phyloP scores from a whole-genome alignment of 1,140 invertebrate species.

The Drosophila littoralis region DNA sequence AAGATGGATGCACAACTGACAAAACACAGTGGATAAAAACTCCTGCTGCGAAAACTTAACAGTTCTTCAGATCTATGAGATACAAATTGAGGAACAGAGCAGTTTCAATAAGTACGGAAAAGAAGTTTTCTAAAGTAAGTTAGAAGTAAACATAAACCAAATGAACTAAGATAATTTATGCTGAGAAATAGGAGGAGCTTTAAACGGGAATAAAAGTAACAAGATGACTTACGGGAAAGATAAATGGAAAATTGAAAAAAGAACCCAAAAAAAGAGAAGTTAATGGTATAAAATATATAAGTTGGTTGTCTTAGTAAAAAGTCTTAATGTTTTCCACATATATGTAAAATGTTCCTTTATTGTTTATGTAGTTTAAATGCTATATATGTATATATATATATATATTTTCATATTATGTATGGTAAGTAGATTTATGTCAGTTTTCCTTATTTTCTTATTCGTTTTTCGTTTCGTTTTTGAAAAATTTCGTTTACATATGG shows the following conservation, averaged over 20 bases:
- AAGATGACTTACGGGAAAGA: too few species aligned
- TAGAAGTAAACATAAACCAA: not conserved
- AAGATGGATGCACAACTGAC: constrained; percentile 39
- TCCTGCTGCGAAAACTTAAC: constrained; percentile 23
- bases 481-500: constrained; percentile 72
- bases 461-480: constrained; percentile 34
- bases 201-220: too few species aligned
- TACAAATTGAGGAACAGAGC: not conserved
- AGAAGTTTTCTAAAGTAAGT: not conserved
- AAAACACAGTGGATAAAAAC: constrained; percentile 29
- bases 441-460: constrained; percentile 29
- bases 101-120: not conserved
- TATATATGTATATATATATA: constrained; percentile 65
- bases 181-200: not conserved
- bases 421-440: constrained; percentile 68
- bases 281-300: too few species aligned
- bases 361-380: constrained; percentile 79
- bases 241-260: not conserved
- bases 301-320: not conserved
- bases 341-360: constrained; percentile 82
- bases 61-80: constrained; percentile 15
- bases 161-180: not conserved
- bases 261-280: too few species aligned
- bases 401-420: constrained; percentile 48
- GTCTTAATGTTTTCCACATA: constrained; percentile 52